These are phyloP conservation scores for Macroteleia sp. DNA, from an alignment of 2,888 invertebrate species.

Conservation along the genomic window DNA sequence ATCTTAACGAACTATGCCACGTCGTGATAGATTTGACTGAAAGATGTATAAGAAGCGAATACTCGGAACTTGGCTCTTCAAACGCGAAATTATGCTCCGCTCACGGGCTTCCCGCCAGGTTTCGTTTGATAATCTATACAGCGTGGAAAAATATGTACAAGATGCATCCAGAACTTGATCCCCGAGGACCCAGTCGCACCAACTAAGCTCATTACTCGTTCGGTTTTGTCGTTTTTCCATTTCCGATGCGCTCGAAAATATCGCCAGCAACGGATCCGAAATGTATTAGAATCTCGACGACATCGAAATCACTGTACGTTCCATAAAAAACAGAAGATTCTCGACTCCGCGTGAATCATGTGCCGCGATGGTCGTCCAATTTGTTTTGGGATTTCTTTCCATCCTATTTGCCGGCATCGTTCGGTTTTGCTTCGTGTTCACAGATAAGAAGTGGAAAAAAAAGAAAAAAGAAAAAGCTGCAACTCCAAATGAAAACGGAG, in stretches of 20 bases:
- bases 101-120: slow-evolving; percentile 21
- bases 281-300: slow-evolving; percentile 17
- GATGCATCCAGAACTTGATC: not conserved
- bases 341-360: slow-evolving; percentile 22
- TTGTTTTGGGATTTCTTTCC: slow-evolving; percentile 63
- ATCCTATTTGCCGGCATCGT: slow-evolving; percentile 42
- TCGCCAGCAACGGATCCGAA: slow-evolving; percentile 7
- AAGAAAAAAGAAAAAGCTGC: slow-evolving; percentile 30
- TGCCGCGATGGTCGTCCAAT: slow-evolving; percentile 66
- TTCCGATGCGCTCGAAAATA: slow-evolving; percentile 13
- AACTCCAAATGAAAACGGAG: slow-evolving; percentile 28
- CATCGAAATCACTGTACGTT: slow-evolving; percentile 17
- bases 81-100: not conserved
- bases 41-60: not conserved
- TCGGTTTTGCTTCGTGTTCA: slow-evolving; percentile 56
- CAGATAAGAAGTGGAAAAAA: too few species aligned
- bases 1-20: slow-evolving; percentile 10
- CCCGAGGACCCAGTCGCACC: not conserved
- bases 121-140: not conserved
- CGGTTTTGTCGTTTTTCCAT: slow-evolving; percentile 1
- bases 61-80: not conserved
- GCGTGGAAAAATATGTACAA: slow-evolving; percentile 15
- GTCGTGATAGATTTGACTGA: slow-evolving; percentile 8
- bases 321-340: slow-evolving; percentile 23
- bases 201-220: slow-evolving; percentile 32